Evolutionary conservation across 1,140 invertebrate species (phyloP).

Genomic region (Zeugodacus cucurbitae): DNA sequence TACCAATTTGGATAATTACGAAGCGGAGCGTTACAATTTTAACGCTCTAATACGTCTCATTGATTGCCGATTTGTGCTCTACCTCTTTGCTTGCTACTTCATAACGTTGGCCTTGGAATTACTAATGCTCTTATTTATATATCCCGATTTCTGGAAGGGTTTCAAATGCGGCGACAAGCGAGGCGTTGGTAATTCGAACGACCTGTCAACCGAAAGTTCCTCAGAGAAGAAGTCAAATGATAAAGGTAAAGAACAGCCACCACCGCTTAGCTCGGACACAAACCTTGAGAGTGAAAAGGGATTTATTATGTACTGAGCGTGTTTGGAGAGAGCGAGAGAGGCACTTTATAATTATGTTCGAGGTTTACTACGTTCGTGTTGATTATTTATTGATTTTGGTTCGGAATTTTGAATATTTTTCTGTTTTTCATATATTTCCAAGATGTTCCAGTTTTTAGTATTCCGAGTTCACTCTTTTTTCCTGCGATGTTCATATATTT

Average conservation of each 20-base stretch:
- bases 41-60: not conserved
- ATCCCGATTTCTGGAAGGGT: not conserved
- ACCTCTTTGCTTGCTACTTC: not conserved
- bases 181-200: too few species aligned
- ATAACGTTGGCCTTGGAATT: not conserved
- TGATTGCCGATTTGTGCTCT: not conserved
- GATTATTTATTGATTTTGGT: not conserved
- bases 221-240: not conserved
- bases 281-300: not conserved
- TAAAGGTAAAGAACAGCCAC: too few species aligned
- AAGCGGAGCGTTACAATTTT: not conserved
- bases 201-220: not conserved
- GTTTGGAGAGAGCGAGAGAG: not conserved
- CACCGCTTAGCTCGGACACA: not conserved
- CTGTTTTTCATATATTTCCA: not conserved
- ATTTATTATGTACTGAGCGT: not conserved
- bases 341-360: not conserved
- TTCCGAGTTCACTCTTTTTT: too few species aligned
- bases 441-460: too few species aligned
- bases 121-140: not conserved
- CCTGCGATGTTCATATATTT: too few species aligned
- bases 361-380: not conserved
- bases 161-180: not conserved
- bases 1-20: not conserved
- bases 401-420: not conserved